Evolutionary conservation across 1,140 invertebrate genomes (phyloP).

Genomic region (Nephotettix cincticeps): DNA sequence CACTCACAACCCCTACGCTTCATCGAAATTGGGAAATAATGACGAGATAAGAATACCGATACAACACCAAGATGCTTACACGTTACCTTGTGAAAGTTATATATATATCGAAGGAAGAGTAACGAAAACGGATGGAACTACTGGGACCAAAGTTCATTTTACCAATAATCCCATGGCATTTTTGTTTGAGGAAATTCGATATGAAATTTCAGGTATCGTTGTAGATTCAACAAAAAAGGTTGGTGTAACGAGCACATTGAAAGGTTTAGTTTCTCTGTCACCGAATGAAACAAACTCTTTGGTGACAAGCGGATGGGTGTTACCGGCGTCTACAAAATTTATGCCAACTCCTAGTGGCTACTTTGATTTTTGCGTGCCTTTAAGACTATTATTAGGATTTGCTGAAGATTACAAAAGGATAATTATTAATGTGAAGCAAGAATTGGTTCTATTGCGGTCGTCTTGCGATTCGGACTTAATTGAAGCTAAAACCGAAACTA

Average conservation of each 20-base stretch:
- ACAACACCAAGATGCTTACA: too few species aligned
- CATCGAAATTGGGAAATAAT: too few species aligned
- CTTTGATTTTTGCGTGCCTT: conserved; percentile 46
- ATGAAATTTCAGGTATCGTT: conserved; percentile 48
- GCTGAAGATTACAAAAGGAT: too few species aligned
- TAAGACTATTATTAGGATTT: too few species aligned
- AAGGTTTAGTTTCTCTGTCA: conserved; percentile 43
- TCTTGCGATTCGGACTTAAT: conserved; percentile 40
- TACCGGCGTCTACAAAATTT: background rate
- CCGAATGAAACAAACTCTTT: conserved; percentile 35
- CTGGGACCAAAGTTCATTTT: background rate
- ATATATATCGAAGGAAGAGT: conserved; percentile 39
- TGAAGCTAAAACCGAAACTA: background rate
- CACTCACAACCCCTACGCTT: too few species aligned
- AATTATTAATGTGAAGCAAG: too few species aligned
- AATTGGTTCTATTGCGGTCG: conserved; percentile 47
- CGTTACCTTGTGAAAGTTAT: too few species aligned
- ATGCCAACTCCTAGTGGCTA: background rate
- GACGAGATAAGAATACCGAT: too few species aligned
- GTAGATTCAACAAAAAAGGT: conserved; percentile 48
- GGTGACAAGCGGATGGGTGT: conserved; percentile 42
- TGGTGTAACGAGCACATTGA: conserved; percentile 46
- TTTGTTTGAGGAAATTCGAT: conserved; percentile 50
- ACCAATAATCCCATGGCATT: conserved; percentile 35
- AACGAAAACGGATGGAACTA: conserved; percentile 12